A percentile compares a stretch with the other conserved stretches of the same genome.
phyloP scores from a whole-genome alignment of 2,113 vertebrate genomes.

The Passer domesticus region DNA sequence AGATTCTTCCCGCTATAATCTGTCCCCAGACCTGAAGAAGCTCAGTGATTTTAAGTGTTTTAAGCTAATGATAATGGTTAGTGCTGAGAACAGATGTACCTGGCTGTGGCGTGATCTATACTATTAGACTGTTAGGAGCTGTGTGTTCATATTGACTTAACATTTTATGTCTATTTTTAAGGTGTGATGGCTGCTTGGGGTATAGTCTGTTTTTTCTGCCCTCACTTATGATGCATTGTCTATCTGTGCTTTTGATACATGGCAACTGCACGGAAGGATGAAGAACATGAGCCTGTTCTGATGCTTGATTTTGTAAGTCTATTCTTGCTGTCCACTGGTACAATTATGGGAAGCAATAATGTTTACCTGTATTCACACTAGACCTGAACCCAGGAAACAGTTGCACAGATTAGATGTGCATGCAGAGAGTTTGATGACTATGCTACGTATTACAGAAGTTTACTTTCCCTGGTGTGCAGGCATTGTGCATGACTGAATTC shows the following conservation, averaged over 20 bases:
- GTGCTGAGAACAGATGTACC: conserved; percentile 83
- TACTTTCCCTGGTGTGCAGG: conserved; percentile 1
- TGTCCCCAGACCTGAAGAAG: conserved; percentile 80
- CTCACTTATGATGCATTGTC: conserved; percentile 54
- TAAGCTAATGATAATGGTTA: conserved; percentile 83
- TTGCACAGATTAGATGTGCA: background rate
- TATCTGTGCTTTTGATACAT: conserved; percentile 53
- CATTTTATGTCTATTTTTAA: conserved; percentile 77
- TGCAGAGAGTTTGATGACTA: background rate
- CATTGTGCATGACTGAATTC: conserved; percentile 39
- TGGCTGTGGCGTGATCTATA: conserved; percentile 78
- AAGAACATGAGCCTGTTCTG: conserved; percentile 14
- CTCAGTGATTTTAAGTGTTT: conserved; percentile 80
- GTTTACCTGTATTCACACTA: background rate
- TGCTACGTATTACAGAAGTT: background rate
- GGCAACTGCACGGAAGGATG: conserved; percentile 39
- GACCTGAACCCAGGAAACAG: background rate
- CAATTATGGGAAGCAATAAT: background rate
- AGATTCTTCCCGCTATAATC: conserved; percentile 79
- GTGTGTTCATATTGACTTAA: conserved; percentile 76
- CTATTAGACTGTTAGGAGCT: conserved; percentile 77
- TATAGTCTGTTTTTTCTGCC: conserved; percentile 67
- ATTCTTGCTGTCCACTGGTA: background rate
- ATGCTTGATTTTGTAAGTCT: conserved; percentile 14
- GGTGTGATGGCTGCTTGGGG: conserved; percentile 75